phyloP scores from a whole-genome alignment of 2,113 vertebrate species.

The Chinchilla lanigera region DNA sequence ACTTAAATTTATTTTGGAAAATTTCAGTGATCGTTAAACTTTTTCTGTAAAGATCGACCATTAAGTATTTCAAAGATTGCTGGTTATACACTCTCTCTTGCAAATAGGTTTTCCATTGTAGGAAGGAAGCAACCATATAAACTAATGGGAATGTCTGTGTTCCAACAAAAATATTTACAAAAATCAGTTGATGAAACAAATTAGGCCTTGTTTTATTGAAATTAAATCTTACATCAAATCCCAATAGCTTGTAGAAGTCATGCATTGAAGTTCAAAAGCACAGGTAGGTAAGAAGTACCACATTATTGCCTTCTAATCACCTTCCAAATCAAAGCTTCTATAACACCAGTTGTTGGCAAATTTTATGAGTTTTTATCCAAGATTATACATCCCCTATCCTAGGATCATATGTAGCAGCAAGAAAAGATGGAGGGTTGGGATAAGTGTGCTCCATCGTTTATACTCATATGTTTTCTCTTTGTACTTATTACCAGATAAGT shows the following conservation, averaged over 20 bases:
- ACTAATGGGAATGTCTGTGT: background rate
- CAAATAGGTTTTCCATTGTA: background rate
- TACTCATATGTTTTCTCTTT: background rate
- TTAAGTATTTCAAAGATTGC: background rate
- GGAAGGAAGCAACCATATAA: background rate
- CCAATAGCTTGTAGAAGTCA: background rate
- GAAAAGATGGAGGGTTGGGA: background rate
- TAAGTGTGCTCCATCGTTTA: background rate
- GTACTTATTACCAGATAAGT: background rate
- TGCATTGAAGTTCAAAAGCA: background rate
- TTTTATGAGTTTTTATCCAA: background rate
- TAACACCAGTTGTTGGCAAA: background rate
- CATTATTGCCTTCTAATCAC: background rate
- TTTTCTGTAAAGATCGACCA: background rate
- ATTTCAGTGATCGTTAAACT: background rate
- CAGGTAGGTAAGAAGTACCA: background rate
- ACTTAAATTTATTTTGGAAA: background rate
- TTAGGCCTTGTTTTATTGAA: background rate
- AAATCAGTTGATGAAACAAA: background rate
- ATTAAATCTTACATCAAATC: background rate
- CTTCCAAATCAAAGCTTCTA: background rate
- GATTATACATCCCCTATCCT: background rate
- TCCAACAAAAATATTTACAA: slow-evolving; percentile 1
- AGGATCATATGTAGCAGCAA: background rate
- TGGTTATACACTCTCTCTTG: background rate